Evolutionary conservation across 2,888 invertebrate species (phyloP).

Genomic region (Drosophila kanekoi): DNA sequence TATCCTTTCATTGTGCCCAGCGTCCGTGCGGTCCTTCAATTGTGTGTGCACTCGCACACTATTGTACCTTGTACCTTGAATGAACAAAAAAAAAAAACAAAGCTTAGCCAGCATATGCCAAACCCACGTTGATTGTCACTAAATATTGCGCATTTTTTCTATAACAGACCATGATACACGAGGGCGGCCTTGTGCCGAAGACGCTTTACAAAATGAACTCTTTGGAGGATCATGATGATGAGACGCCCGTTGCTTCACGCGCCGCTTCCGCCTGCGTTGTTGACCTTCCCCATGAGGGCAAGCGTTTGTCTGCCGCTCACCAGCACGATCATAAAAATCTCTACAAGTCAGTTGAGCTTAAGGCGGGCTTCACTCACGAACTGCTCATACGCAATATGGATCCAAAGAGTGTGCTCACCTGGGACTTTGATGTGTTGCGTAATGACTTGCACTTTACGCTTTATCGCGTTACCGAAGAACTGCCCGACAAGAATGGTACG

Average conservation of each 20-base stretch:
- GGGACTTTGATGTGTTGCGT: slow-evolving; percentile 98
- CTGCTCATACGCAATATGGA: slow-evolving; percentile 92
- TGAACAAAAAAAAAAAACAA: slow-evolving; percentile 4
- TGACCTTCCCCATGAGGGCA: slow-evolving; percentile 37
- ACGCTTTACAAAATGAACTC: slow-evolving; percentile 89
- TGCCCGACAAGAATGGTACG: slow-evolving; percentile 82
- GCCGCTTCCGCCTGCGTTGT: slow-evolving; percentile 22
- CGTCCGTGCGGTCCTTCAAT: slow-evolving; percentile 34
- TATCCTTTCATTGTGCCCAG: slow-evolving; percentile 30
- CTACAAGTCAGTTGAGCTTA: slow-evolving; percentile 83
- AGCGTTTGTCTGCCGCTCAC: slow-evolving; percentile 62
- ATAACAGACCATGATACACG: slow-evolving; percentile 91
- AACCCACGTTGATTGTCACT: slow-evolving; percentile 9
- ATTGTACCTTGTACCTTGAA: slow-evolving; percentile 23
- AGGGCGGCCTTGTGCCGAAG: slow-evolving; percentile 96
- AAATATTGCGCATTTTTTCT: slow-evolving; percentile 16
- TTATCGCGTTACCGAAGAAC: slow-evolving; percentile 83
- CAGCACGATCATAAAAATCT: slow-evolving; percentile 83
- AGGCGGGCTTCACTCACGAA: slow-evolving; percentile 89
- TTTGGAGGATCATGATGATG: slow-evolving; percentile 75
- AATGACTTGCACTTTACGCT: slow-evolving; percentile 95
- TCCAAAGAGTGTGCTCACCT: slow-evolving; percentile 95
- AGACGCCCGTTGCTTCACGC: slow-evolving; percentile 35
- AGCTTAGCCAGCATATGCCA: slow-evolving; percentile 24
- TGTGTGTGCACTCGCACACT: slow-evolving; percentile 12